Percentiles rank a stretch among this genome's conserved stretches.
Evolutionary conservation across 1,140 invertebrate genomes (phyloP).

Genomic region (Leptinotarsa defecta): DNA sequence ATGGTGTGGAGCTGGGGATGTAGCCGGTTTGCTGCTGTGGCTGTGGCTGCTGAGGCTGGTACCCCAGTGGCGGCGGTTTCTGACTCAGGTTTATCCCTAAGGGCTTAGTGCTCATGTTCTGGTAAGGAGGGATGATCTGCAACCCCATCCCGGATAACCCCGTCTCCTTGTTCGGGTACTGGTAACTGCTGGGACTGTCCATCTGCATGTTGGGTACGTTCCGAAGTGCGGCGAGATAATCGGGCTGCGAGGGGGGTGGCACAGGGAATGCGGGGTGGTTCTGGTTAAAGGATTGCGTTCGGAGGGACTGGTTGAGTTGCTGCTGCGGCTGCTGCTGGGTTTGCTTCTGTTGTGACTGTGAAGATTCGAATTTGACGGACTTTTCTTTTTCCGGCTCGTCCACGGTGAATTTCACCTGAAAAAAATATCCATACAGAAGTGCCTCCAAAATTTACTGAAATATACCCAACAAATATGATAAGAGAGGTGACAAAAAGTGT

Average conservation of each 20-base stretch:
- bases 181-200: slow-evolving; percentile 33
- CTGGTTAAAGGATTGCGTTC: slow-evolving; percentile 44
- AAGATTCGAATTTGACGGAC: slow-evolving; percentile 39
- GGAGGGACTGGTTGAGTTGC: slow-evolving; percentile 28
- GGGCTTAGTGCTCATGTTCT: slow-evolving; percentile 28
- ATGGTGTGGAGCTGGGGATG: slow-evolving; percentile 16
- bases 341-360: neutral
- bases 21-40: neutral
- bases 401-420: slow-evolving; percentile 50
- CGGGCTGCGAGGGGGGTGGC: slow-evolving; percentile 27
- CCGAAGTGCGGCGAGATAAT: slow-evolving; percentile 39
- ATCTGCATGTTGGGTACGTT: slow-evolving; percentile 36
- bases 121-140: slow-evolving; percentile 24
- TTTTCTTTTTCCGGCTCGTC: slow-evolving; percentile 43
- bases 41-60: slow-evolving; percentile 9
- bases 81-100: slow-evolving; percentile 17
- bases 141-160: slow-evolving; percentile 24
- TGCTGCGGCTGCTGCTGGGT: slow-evolving; percentile 22
- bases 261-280: slow-evolving; percentile 38
- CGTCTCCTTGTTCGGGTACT: slow-evolving; percentile 35
- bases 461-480: no score
- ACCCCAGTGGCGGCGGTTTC: slow-evolving; percentile 17
- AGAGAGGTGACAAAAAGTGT: no score
- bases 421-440: no score
- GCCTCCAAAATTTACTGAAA: no score